Percentiles rank a stretch among this genome's conserved stretches.
Conservation (phyloP, 2,113 vertebrate genomes). For the Tursiops truncatus region DNA sequence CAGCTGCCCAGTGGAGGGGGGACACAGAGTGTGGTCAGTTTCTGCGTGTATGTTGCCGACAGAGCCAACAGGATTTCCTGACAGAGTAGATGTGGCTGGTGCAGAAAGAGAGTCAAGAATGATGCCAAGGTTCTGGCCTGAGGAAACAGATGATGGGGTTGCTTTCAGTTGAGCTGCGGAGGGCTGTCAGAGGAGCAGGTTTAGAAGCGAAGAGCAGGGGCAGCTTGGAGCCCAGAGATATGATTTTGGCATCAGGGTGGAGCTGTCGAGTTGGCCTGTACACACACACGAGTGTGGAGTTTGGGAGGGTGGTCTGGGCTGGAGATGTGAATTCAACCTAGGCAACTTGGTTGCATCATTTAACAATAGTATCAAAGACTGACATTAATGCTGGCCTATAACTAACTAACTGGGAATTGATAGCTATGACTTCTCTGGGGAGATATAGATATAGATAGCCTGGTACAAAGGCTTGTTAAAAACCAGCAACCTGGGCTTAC, state of each 20-base stretch:
- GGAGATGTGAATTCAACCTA: background rate
- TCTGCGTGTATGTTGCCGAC: rapidly evolving
- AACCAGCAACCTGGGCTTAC: background rate
- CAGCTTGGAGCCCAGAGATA: background rate
- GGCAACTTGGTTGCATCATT: background rate
- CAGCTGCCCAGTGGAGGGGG: background rate
- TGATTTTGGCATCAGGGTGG: background rate
- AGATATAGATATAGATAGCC: background rate
- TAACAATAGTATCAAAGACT: background rate
- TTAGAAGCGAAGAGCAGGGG: background rate
- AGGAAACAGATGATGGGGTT: background rate
- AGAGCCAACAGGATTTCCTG: background rate
- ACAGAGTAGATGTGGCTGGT: background rate
- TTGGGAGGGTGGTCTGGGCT: background rate
- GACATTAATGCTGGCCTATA: rapidly evolving
- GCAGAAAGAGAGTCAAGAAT: background rate
- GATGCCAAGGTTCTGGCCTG: background rate
- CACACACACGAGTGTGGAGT: rapidly evolving
- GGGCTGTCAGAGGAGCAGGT: background rate
- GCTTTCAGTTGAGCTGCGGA: background rate
- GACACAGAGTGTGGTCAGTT: background rate
- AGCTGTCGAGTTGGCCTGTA: background rate
- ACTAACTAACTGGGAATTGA: background rate
- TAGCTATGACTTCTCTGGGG: background rate
- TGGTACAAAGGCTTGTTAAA: background rate